Conservation (phyloP, 2,888 invertebrate genomes). For the Pyralis farinalis region DNA sequence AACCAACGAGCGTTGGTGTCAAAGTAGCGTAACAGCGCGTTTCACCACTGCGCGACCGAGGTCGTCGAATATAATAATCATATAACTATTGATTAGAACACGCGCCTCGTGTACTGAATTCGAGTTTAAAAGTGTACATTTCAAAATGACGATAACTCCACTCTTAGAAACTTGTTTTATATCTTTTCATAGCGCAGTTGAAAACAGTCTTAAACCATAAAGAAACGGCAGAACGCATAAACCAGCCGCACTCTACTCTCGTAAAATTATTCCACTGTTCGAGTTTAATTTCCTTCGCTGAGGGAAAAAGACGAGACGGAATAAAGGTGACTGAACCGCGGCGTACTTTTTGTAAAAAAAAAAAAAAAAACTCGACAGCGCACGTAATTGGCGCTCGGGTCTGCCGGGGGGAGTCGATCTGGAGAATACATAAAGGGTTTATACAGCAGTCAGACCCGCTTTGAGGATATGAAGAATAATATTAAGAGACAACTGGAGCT, state of each 20-base stretch:
- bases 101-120: no score
- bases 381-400: slow-evolving; percentile 45
- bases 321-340: slow-evolving; percentile 32
- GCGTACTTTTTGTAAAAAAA: slow-evolving; percentile 35
- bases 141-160: neutral
- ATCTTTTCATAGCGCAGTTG: slow-evolving; percentile 8
- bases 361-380: slow-evolving; percentile 29
- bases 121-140: no score
- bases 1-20: no score
- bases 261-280: slow-evolving; percentile 32
- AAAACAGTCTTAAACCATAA: slow-evolving; percentile 8
- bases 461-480: no score
- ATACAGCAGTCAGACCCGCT: no score
- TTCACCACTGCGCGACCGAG: no score
- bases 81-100: no score
- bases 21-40: no score
- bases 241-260: slow-evolving; percentile 29
- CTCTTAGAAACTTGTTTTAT: slow-evolving; percentile 1
- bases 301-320: slow-evolving; percentile 36
- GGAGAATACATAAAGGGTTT: no score
- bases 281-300: slow-evolving; percentile 37
- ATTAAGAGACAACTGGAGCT: no score
- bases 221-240: slow-evolving; percentile 19
- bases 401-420: slow-evolving; percentile 14
- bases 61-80: no score